Base-by-base conservation (phyloP, 2,888 invertebrate species). In the Helobdella robusta region DNA sequence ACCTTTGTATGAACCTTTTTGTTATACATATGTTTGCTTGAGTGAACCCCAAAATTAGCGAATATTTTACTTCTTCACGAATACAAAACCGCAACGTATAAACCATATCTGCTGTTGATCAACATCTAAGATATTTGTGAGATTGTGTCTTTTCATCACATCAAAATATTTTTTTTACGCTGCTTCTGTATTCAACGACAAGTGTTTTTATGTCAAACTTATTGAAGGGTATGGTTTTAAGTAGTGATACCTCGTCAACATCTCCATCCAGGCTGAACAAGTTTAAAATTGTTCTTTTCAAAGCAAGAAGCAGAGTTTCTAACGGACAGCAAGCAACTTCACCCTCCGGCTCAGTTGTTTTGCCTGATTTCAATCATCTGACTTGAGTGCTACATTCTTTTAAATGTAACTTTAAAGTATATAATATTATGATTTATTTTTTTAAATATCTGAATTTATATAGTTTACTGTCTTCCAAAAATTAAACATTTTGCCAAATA, bases 241-340 rank as follows among this genome's bases (percentile, higher is more conserved):
- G 78, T 2, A 85, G 84, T 6, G 80, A 77, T n/a, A 82, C 74
- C 73, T 84, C 83, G 46, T 77, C 77, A 1, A 83, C 81, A 30
- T 80, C 81, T 0, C 85, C 83, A 68, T 84, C 86, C 69, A 90
- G 81, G 75, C 86, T 84, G 71, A 89, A 82, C 75, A 86, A 86
- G 79, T 87, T 85, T 28, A 89, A 83, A 48, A 80, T 81, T 11
- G 86, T 83, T 58, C 85, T 84, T 75, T 87, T 86, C 69, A 86
- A 86, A 59, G 89, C 89, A 73, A 88, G 80, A 77, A 90, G 82
- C 69, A 90, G 83, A 0, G 89, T 89, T 77, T 87, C 88, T 68
- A 91, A 82, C 65, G 90, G 89, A 77, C 89, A 88, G 80, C 89
- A 90, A 76, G 88, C 87, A 69, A 90, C 86, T n/a, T n/a, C n/a